A percentile compares a stretch with the other conserved stretches of the same genome.
These are phyloP conservation scores for Drosophila asahinai DNA, from an alignment of 1,140 invertebrate genomes.

Conservation along the genomic window DNA sequence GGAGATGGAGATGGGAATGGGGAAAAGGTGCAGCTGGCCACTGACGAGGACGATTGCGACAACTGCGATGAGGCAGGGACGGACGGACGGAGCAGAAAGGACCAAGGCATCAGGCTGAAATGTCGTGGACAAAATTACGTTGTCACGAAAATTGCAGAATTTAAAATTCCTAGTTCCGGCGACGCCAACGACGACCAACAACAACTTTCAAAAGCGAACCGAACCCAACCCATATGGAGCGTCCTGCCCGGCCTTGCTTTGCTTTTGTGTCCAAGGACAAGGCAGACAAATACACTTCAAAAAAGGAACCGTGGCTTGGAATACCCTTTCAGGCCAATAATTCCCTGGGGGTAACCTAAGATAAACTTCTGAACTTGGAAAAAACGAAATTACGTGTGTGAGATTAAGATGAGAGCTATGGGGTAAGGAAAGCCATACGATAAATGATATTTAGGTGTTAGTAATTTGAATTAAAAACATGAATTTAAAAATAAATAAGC, in stretches of 20 bases:
- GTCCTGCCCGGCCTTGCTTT: slow-evolving; percentile 56
- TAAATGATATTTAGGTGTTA: not conserved
- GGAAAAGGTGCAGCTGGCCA: slow-evolving; percentile 55
- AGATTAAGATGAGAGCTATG: not conserved
- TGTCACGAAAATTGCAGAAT: slow-evolving; percentile 85
- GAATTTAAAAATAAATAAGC: too few species aligned
- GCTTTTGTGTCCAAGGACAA: slow-evolving; percentile 75
- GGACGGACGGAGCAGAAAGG: slow-evolving; percentile 25
- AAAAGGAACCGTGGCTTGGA: slow-evolving; percentile 7
- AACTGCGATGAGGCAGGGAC: slow-evolving; percentile 16
- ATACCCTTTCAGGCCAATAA: not conserved
- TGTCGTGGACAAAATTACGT: slow-evolving; percentile 85
- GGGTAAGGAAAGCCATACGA: not conserved
- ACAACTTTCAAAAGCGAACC: slow-evolving; percentile 34
- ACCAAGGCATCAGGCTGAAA: slow-evolving; percentile 74
- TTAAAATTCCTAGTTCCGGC: slow-evolving; percentile 84
- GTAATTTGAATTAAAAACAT: not conserved
- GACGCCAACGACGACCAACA: slow-evolving; percentile 43
- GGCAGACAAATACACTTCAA: slow-evolving; percentile 63
- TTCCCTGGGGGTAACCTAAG: not conserved
- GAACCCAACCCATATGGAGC: slow-evolving; percentile 67
- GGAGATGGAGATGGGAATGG: not conserved
- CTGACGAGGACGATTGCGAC: slow-evolving; percentile 49
- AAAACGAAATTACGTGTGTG: too few species aligned
- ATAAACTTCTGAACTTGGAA: not conserved